These are phyloP conservation scores for Gadopsis bispinosus DNA, from an alignment of 2,797 vertebrate species.

Conservation along the genomic window DNA sequence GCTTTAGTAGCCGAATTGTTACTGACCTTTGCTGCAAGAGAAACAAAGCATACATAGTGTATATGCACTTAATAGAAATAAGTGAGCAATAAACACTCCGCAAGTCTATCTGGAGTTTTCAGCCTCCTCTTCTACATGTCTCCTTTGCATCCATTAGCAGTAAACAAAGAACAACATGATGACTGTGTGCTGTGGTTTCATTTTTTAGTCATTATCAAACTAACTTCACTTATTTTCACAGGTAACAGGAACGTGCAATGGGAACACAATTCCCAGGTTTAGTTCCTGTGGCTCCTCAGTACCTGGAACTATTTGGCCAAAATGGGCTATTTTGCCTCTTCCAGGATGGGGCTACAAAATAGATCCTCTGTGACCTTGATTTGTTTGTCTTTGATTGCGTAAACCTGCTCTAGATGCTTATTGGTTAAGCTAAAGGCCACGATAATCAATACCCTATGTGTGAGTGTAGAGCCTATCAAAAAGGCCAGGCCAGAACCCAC, in stretches of 20 bases:
- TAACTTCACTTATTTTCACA: neutral
- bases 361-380: conserved; percentile 27
- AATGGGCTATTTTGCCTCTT: neutral
- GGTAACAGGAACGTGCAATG: neutral
- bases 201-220: neutral
- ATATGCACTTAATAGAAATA: neutral
- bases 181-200: neutral
- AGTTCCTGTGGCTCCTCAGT: neutral
- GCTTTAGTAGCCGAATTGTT: too few species aligned
- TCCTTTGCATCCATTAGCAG: neutral
- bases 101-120: neutral
- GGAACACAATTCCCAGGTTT: neutral
- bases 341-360: neutral
- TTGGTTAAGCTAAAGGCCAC: conserved; percentile 27
- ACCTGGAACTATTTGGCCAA: neutral
- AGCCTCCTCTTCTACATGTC: neutral
- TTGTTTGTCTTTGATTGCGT: conserved; percentile 28
- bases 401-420: conserved; percentile 20
- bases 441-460: conserved; percentile 32
- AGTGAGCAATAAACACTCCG: neutral
- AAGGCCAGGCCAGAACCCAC: conserved; percentile 29
- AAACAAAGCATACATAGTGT: neutral
- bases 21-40: neutral
- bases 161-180: neutral
- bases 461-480: conserved; percentile 17